These are phyloP conservation scores for Pelochelys cantorii DNA, from an alignment of 2,797 vertebrate genomes.

Conservation along the genomic window DNA sequence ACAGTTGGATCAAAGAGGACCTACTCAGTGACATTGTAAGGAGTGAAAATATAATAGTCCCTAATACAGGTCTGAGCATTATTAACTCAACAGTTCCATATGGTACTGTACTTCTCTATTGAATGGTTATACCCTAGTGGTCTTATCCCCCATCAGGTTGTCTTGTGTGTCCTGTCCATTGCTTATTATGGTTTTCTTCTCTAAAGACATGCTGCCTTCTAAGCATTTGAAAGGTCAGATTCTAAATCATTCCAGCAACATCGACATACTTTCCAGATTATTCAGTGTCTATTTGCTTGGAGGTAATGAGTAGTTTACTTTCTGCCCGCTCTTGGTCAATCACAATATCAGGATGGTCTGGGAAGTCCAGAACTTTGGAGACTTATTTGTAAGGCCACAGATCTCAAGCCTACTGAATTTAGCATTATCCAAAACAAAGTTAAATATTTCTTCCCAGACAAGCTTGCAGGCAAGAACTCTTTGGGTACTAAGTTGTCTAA, in stretches of 20 bases:
- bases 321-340: background rate
- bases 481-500: background rate
- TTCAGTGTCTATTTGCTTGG: background rate
- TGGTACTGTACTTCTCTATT: background rate
- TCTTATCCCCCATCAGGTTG: background rate
- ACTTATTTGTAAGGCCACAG: background rate
- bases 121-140: background rate
- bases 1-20: background rate
- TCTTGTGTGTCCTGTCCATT: background rate
- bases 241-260: background rate
- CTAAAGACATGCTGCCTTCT: background rate
- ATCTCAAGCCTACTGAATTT: background rate
- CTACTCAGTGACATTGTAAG: background rate
- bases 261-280: background rate
- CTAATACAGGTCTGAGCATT: background rate
- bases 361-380: background rate
- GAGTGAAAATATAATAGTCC: background rate
- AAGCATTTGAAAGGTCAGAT: background rate
- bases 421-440: background rate
- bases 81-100: background rate
- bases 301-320: background rate
- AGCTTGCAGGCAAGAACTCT: background rate
- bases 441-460: background rate
- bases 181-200: background rate
- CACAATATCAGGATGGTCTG: background rate